Percentiles rank a stretch among this genome's conserved stretches.
phyloP scores from a whole-genome alignment of 2,888 invertebrate genomes.

The Microctonus aethiopoides region DNA sequence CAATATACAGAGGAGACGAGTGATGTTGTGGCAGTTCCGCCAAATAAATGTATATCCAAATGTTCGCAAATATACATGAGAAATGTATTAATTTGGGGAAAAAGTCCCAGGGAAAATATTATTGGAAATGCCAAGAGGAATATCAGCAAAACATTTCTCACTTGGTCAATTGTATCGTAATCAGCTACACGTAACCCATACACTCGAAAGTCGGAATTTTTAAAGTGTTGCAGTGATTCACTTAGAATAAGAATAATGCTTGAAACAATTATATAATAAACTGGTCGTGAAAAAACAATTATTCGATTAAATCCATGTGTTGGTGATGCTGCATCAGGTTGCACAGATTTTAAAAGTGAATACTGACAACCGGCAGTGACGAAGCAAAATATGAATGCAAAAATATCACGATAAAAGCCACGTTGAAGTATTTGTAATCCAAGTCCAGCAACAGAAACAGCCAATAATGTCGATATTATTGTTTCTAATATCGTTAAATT shows the following conservation, averaged over 20 bases:
- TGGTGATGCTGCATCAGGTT: conserved; percentile 98
- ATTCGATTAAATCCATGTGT: conserved; percentile 97
- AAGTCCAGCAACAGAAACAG: conserved; percentile 85
- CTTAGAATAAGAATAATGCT: conserved; percentile 59
- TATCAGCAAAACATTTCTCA: conserved; percentile 80
- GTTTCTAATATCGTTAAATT: conserved; percentile 88
- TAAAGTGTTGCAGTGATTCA: conserved; percentile 64
- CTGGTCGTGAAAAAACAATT: conserved; percentile 92
- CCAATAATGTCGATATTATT: conserved; percentile 83
- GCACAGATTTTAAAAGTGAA: conserved; percentile 95
- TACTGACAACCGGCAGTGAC: conserved; percentile 99
- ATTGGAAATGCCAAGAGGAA: conserved; percentile 92
- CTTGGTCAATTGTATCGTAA: conserved; percentile 73
- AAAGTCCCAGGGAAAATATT: conserved; percentile 93
- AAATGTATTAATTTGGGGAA: conserved; percentile 98
- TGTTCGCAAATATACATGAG: conserved; percentile 97
- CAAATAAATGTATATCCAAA: conserved; percentile 89
- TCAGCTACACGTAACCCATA: conserved; percentile 70
- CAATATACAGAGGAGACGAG: conserved; percentile 86
- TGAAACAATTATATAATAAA: conserved; percentile 88
- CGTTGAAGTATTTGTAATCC: conserved; percentile 86
- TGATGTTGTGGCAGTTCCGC: conserved; percentile 89
- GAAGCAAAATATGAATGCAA: conserved; percentile 94
- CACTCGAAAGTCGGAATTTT: conserved; percentile 65
- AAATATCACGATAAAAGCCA: conserved; percentile 91